These are phyloP conservation scores for Tipula lateralis DNA, from an alignment of 2,888 invertebrate genomes.

Conservation along the genomic window DNA sequence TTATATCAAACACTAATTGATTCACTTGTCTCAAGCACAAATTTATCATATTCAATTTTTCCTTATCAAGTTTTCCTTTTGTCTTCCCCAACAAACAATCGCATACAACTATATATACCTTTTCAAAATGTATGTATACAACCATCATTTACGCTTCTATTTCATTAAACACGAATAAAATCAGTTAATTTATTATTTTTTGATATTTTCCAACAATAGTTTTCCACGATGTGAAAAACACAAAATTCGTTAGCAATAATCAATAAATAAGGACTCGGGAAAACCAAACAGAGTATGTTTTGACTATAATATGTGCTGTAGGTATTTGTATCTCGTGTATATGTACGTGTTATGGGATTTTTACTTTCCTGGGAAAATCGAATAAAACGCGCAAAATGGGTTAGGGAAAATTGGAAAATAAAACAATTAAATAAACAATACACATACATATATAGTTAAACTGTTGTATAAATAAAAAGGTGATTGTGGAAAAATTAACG, in stretches of 20 bases:
- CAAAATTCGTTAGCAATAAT: not conserved
- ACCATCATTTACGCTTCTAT: not conserved
- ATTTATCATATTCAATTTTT: not conserved
- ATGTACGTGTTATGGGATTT: not conserved
- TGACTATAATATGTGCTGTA: not conserved
- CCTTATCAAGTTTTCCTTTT: not conserved
- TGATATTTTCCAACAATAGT: not conserved
- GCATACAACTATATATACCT: not conserved
- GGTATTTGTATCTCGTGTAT: too few species aligned
- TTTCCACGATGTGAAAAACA: not conserved
- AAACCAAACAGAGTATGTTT: not conserved
- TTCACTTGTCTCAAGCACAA: not conserved
- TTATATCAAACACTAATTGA: not conserved
- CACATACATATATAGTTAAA: not conserved
- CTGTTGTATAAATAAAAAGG: not conserved
- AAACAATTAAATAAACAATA: not conserved
- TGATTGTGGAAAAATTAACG: constrained; percentile 16
- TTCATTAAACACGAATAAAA: constrained; percentile 19
- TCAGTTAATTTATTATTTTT: constrained; percentile 4
- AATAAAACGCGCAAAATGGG: not conserved
- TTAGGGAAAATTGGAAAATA: not conserved
- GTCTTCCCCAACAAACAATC: not conserved
- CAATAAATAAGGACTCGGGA: not conserved
- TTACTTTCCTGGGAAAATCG: not conserved
- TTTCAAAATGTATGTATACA: not conserved